Evolutionary conservation across 2,797 vertebrate genomes (phyloP), one percentile per base, ranked within the genome.

Genomic region (Thunnus albacares): DNA sequence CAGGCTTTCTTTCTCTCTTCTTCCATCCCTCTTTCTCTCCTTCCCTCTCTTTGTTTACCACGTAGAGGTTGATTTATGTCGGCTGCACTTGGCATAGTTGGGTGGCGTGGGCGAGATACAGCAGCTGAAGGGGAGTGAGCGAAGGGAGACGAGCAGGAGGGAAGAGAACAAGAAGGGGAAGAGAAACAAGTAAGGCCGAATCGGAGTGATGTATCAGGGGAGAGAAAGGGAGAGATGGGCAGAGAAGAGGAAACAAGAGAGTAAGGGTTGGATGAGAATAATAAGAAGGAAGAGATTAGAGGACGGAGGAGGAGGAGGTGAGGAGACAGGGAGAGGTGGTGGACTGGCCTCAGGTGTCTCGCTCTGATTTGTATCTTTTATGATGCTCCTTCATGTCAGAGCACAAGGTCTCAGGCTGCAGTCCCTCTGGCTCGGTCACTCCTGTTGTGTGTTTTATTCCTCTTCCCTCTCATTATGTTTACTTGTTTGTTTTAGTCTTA

Each of bases 31-130:
- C 63, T 53, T 28, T 24, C 60, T 56, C 58, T n/a, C 75, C 62
- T 63, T 90, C 83, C 69, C 83, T 84, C 87, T 85, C 87, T 89
- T 91, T 93, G 90, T 93, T 94, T 93, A 93, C 91, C 85, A 90
- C 84, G 63, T 83, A 90, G 90, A 90, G 81, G 85, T 92, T 93
- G 93, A 94, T 93, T 94, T 93, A 93, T 92, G 92, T 92, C 85
- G 72, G 88, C 88, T 90, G 89, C 85, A 86, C 87, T 94, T 91
- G 90, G 91, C 92, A 92, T 87, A 88, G 90, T 89, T 88, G 91
- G 91, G 89, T 85, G 84, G 92, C 87, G 91, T 93, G 91, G 93
- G 92, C 90, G 91, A 91, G 87, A 90, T 88, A 81, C 81, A 86
- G 89, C 90, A 89, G 90, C 91, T 92, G 87, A 84, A 88, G 84